These are phyloP conservation scores for Cheilosia grossa DNA, from an alignment of 2,888 invertebrate genomes.

Conservation along the genomic window DNA sequence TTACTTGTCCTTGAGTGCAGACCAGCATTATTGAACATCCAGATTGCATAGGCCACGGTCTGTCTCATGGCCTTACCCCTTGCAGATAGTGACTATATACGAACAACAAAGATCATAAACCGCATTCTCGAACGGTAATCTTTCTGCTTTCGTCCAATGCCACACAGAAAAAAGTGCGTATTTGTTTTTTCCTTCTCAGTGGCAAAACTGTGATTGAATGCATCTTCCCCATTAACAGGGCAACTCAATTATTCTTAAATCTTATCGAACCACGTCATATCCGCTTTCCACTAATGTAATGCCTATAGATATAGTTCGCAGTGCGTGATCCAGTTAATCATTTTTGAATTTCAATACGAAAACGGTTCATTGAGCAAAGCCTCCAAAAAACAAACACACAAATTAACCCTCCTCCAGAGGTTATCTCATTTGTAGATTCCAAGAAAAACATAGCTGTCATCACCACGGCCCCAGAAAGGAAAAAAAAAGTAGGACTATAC, in stretches of 20 bases:
- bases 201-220: neutral
- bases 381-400: conserved; percentile 20
- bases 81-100: too few relatives aligned
- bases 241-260: conserved; percentile 31
- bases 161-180: neutral
- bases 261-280: conserved; percentile 29
- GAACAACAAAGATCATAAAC: too few relatives aligned
- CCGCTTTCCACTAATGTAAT: conserved; percentile 16
- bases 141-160: too few relatives aligned
- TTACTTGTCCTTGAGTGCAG: too few relatives aligned
- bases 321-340: conserved; percentile 53
- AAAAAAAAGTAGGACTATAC: conserved; percentile 15
- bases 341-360: conserved; percentile 32
- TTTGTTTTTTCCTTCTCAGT: neutral
- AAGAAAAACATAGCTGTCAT: conserved; percentile 67
- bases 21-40: too few relatives aligned
- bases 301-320: neutral
- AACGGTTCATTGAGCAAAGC: conserved; percentile 19
- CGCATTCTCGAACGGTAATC: too few relatives aligned
- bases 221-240: conserved; percentile 8
- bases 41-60: too few relatives aligned
- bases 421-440: conserved; percentile 71
- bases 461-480: conserved; percentile 6
- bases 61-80: too few relatives aligned
- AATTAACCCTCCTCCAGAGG: conserved; percentile 57